Conservation (phyloP, 2,888 invertebrate species). For the Linnaemya tessellans region DNA sequence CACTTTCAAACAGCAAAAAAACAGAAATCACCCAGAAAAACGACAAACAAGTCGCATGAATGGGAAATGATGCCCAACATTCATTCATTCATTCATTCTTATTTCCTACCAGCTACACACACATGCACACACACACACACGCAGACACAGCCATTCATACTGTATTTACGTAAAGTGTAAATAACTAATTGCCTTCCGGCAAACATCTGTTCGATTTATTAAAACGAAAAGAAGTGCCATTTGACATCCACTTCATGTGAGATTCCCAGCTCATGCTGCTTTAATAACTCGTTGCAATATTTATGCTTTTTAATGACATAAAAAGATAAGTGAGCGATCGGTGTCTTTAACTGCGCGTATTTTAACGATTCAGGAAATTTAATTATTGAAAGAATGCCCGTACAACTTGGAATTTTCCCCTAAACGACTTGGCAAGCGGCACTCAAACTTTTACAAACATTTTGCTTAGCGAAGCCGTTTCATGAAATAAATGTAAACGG, state of each 20-base stretch:
- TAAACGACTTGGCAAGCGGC: not conserved
- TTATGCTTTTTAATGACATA: not conserved
- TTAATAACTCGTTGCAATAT: slow-evolving; percentile 47
- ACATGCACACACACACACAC: not conserved
- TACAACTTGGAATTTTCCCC: not conserved
- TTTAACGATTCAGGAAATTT: slow-evolving; percentile 7
- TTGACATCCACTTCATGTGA: slow-evolving; percentile 61
- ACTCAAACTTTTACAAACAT: not conserved
- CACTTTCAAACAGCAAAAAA: slow-evolving; percentile 20
- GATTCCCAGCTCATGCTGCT: slow-evolving; percentile 11
- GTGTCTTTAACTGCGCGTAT: slow-evolving; percentile 1
- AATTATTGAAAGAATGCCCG: not conserved
- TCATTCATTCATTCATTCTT: not conserved
- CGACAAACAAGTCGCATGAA: slow-evolving; percentile 25
- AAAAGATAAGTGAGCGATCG: slow-evolving; percentile 5
- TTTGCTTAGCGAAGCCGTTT: not conserved
- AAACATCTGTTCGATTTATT: slow-evolving; percentile 72
- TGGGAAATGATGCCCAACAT: slow-evolving; percentile 29
- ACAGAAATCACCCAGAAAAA: not conserved
- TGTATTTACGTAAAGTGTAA: slow-evolving; percentile 65
- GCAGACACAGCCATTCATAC: not conserved
- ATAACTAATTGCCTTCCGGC: slow-evolving; percentile 72
- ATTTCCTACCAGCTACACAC: not conserved
- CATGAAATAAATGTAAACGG: no score
- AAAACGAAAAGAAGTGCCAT: slow-evolving; percentile 49